Evolutionary conservation across 2,888 invertebrate species (phyloP), one percentile per base, ranked within the genome.

Genomic region (Napeogenes inachia): DNA sequence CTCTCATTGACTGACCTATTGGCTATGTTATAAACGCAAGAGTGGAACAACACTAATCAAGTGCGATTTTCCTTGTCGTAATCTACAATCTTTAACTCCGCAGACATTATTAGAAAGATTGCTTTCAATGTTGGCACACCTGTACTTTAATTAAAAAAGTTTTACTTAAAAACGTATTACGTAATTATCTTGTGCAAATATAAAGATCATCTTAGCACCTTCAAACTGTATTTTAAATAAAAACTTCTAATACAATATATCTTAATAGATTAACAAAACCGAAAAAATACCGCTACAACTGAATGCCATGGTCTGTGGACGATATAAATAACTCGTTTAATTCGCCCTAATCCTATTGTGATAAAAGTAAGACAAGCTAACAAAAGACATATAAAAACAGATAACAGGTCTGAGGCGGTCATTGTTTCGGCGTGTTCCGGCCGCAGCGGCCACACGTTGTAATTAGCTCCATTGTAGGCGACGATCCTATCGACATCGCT

Each of bases 401-500:
- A 70, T 70, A 72, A 69, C 75, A 70, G 71, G 76, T 72, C 73
- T 76, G 74, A 73, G 69, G 69, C 57, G 73, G 71, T 78, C 79
- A 85, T 85, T 84, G 87, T 87, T 82, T 77, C 74, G 71, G 68
- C 71, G 74, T 69, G 74, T 83, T 84, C 84, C 85, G 82, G 79
- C 75, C 71, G 63, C 21, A 21, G 21, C 66, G 59, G 66, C 77
- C 75, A 72, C 72, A 80, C 77, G 75, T 78, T 78, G 82, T 87
- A 90, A 89, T 89, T 90, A 89, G 81, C 78, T 84, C 87, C 80
- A 89, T 89, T 89, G 89, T 89, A 77, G 78, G 77, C 79, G 76
- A 75, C 73, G 89, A 88, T 89, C 75, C 76, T 87, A 88, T 88
- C 89, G 75, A 78, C 74, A 79, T 86, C 82, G 82, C 87, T 85